Evolutionary conservation across 2,113 vertebrate genomes (phyloP).

Genomic region (Percina caprodes): DNA sequence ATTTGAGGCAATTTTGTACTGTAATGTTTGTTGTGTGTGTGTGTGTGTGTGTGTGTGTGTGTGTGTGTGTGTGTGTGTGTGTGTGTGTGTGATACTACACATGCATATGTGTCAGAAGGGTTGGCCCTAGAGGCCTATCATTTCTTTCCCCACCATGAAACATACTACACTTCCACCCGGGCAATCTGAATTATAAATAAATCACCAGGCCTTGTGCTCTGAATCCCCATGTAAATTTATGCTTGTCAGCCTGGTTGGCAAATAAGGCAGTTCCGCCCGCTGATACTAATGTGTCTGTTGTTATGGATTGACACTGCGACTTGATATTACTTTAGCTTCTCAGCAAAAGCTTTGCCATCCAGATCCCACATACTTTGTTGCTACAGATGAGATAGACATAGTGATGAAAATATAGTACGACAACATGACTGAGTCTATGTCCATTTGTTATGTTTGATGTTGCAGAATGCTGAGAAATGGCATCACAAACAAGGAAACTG

Average conservation of each 20-base stretch:
- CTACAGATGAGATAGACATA: conserved; percentile 3
- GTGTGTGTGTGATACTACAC: background rate
- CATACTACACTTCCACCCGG: conserved; percentile 47
- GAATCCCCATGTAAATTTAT: conserved; percentile 61
- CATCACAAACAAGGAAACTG: conserved; percentile 4
- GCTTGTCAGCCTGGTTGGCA: conserved; percentile 47
- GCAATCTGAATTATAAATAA: conserved; percentile 75
- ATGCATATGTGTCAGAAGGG: conserved; percentile 42
- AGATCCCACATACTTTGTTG: conserved; percentile 4
- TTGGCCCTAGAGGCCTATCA: conserved; percentile 38
- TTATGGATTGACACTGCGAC: conserved; percentile 53
- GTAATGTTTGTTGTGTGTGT: background rate
- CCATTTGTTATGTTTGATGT: background rate
- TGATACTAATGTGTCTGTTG: conserved; percentile 62
- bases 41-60: background rate
- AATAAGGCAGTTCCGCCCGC: conserved; percentile 46
- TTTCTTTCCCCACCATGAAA: conserved; percentile 38
- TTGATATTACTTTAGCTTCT: conserved; percentile 47
- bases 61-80: too few relatives aligned
- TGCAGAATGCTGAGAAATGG: background rate
- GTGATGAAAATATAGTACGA: conserved; percentile 2
- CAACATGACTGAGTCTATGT: background rate
- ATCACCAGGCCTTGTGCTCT: conserved; percentile 55
- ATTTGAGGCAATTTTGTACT: conserved; percentile 18
- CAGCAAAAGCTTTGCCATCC: conserved; percentile 6